These are phyloP conservation scores for Ricordea florida DNA, from an alignment of 92 coral and sea anemone species.

Conservation along the genomic window DNA sequence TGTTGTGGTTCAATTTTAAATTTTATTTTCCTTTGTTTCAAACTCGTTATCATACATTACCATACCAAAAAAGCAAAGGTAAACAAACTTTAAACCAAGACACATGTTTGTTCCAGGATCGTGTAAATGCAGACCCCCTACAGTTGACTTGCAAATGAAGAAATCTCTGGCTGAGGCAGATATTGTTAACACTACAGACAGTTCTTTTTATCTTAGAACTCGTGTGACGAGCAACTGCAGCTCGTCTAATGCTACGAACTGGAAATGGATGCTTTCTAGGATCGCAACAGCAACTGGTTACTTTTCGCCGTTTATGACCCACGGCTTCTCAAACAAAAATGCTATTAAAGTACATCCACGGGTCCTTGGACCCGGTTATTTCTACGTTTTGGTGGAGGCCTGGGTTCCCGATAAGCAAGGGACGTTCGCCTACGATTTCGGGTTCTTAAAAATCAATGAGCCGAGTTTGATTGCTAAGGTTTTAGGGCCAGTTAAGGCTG, in stretches of 20 bases:
- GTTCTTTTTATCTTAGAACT: background rate
- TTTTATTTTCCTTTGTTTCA: background rate
- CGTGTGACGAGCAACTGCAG: background rate
- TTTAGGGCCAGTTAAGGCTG: conserved; percentile 1
- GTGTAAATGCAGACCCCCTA: conserved; percentile 40
- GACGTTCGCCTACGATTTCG: conserved; percentile 57
- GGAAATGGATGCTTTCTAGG: background rate
- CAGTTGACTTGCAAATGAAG: conserved; percentile 18
- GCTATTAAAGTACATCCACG: background rate
- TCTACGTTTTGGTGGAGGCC: conserved; percentile 33
- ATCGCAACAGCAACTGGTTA: background rate
- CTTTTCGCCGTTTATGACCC: conserved; percentile 4
- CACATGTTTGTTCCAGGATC: background rate
- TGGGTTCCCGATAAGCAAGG: conserved; percentile 26
- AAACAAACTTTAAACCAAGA: background rate
- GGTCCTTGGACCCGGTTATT: background rate
- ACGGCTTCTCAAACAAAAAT: background rate
- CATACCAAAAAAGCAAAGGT: too few species aligned
- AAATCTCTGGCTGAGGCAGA: conserved; percentile 1
- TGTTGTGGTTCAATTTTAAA: background rate
- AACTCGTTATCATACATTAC: too few species aligned
- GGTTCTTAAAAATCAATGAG: conserved; percentile 15
- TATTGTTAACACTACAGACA: background rate
- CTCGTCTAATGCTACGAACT: background rate
- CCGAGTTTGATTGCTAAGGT: conserved; percentile 30